Conservation (phyloP, 2,797 vertebrate species). For the Pogonophryne albipinna region DNA sequence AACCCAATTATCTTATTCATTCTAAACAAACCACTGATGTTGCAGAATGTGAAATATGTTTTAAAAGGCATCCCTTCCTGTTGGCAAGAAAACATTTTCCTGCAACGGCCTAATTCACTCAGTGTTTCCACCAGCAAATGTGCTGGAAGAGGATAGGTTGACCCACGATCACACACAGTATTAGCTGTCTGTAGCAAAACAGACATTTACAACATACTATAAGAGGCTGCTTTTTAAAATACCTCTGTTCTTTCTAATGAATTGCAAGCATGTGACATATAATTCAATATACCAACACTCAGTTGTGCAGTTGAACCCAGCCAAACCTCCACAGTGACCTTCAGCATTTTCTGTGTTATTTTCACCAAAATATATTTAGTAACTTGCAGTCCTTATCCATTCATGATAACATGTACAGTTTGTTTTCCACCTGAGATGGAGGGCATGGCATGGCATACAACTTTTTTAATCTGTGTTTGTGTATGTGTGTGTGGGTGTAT, state of each 20-base stretch:
- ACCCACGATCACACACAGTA: neutral
- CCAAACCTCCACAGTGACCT: conserved; percentile 23
- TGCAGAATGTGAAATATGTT: conserved; percentile 5
- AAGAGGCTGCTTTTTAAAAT: neutral
- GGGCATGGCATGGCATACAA: too few relatives aligned
- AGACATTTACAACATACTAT: neutral
- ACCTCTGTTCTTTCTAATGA: neutral
- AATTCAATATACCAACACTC: neutral
- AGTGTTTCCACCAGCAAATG: conserved; percentile 7
- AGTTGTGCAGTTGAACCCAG: conserved; percentile 2
- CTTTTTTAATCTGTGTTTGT: neutral
- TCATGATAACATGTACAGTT: conserved; percentile 40
- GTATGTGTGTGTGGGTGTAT: neutral
- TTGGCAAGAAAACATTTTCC: neutral
- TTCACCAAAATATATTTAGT: neutral
- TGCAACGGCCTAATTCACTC: neutral
- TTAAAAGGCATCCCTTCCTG: conserved; percentile 20
- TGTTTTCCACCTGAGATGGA: neutral
- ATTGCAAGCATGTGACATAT: neutral
- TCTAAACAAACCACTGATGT: neutral
- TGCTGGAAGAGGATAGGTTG: neutral
- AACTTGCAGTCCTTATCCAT: conserved; percentile 32
- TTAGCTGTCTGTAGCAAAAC: neutral
- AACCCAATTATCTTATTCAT: neutral
- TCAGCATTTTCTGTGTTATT: conserved; percentile 10